Conservation (phyloP, 2,113 vertebrate species). For the Lampris incognitus region DNA sequence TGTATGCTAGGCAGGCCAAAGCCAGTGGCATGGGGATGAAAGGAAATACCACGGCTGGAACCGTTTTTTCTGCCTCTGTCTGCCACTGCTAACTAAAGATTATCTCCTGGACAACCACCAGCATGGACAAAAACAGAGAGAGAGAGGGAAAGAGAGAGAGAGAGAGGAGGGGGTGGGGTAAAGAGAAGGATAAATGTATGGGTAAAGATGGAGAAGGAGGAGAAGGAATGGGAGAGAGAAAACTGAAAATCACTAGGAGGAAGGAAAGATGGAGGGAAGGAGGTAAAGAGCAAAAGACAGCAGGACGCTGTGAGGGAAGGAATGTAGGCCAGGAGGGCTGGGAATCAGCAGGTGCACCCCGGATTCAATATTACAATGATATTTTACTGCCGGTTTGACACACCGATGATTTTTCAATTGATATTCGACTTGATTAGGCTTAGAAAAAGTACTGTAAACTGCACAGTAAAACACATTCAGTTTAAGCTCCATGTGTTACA, state of each 20-base stretch:
- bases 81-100: constrained; percentile 62
- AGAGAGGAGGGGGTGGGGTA: not conserved
- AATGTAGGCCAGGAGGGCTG: too few species aligned
- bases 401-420: too few species aligned
- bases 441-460: too few species aligned
- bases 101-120: constrained; percentile 68
- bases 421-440: too few species aligned
- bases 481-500: too few species aligned
- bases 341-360: too few species aligned
- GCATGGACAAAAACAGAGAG: constrained; percentile 3
- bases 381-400: too few species aligned
- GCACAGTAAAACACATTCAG: too few species aligned
- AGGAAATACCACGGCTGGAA: constrained; percentile 68
- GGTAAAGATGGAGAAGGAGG: not conserved
- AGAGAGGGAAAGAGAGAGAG: constrained; percentile 20
- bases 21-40: constrained; percentile 59
- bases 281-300: not conserved
- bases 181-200: not conserved
- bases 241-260: not conserved
- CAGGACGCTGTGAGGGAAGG: not conserved
- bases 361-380: too few species aligned
- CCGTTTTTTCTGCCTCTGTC: constrained; percentile 56
- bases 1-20: constrained; percentile 43
- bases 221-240: constrained; percentile 1
- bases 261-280: not conserved